Conservation (phyloP, 2,797 vertebrate species). For the Phalanger gymnotis region DNA sequence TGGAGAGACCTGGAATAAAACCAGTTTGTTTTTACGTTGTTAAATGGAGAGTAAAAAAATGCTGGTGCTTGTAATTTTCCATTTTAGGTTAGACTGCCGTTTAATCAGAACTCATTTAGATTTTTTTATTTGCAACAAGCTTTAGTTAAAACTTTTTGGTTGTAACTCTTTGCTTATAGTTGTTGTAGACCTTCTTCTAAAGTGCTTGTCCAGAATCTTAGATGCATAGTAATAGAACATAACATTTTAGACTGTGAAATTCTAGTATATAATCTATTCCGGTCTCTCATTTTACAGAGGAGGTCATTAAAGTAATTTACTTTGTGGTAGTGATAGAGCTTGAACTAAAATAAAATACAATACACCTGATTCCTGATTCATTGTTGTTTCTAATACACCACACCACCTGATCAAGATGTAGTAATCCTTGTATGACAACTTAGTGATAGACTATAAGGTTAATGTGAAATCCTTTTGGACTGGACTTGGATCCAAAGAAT, state of each 20-base stretch:
- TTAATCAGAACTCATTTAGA: not conserved
- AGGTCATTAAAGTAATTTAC: not conserved
- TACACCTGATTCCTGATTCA: not conserved
- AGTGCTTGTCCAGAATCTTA: not conserved
- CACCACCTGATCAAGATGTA: not conserved
- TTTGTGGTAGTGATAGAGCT: not conserved
- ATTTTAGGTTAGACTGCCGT: not conserved
- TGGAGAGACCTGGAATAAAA: slow-evolving; percentile 8
- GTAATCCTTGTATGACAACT: not conserved
- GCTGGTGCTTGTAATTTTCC: not conserved
- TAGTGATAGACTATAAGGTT: not conserved
- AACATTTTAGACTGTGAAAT: not conserved
- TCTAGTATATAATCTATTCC: not conserved
- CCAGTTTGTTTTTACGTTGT: not conserved
- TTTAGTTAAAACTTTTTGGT: not conserved
- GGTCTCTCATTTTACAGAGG: not conserved
- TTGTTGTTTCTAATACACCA: not conserved
- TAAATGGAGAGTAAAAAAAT: not conserved
- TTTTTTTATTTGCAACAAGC: not conserved
- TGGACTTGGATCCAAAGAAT: not conserved
- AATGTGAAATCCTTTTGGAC: not conserved
- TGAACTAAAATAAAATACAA: not conserved
- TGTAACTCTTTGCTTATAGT: not conserved
- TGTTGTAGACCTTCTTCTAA: not conserved
- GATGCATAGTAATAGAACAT: too few species aligned